Percentiles rank a stretch among this genome's conserved stretches.
phyloP scores from a whole-genome alignment of 1,140 invertebrate genomes.

The Akabosia matsudoensis region DNA sequence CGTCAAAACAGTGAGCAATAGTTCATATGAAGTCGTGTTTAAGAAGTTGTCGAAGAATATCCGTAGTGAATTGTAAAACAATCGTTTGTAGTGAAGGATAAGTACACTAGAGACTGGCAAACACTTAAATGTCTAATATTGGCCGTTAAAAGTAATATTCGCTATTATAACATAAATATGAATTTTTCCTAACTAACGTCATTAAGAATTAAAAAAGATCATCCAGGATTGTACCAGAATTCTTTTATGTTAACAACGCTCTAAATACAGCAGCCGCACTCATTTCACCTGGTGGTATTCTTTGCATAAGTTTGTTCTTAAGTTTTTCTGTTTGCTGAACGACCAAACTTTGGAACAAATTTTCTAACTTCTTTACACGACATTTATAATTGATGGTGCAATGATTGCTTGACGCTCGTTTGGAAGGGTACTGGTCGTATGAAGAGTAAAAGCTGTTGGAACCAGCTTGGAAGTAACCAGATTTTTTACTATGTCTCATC shows the following conservation, averaged over 20 bases:
- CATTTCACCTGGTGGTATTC: conserved; percentile 27
- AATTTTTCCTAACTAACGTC: no score
- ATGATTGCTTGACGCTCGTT: not conserved
- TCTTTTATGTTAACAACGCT: conserved; percentile 17
- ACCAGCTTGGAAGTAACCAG: not conserved
- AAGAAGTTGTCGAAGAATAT: no score
- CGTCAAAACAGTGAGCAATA: no score
- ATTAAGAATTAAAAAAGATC: not conserved
- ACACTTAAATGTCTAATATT: no score
- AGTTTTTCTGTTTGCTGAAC: conserved; percentile 34
- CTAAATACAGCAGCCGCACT: conserved; percentile 16
- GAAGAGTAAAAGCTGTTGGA: not conserved
- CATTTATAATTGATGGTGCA: conserved; percentile 35
- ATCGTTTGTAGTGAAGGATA: no score
- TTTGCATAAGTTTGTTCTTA: conserved; percentile 28
- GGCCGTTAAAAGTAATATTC: no score
- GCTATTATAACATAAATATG: no score
- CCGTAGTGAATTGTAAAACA: no score
- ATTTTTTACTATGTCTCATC: conserved; percentile 16
- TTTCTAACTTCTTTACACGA: conserved; percentile 42
- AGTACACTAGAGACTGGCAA: no score
- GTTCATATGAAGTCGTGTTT: no score
- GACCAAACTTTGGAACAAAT: conserved; percentile 42
- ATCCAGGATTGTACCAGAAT: not conserved
- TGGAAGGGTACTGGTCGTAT: not conserved